Evolutionary conservation across 2,113 vertebrate species (phyloP), one percentile per base, ranked within the genome.

Genomic region (Anas platyrhynchos): DNA sequence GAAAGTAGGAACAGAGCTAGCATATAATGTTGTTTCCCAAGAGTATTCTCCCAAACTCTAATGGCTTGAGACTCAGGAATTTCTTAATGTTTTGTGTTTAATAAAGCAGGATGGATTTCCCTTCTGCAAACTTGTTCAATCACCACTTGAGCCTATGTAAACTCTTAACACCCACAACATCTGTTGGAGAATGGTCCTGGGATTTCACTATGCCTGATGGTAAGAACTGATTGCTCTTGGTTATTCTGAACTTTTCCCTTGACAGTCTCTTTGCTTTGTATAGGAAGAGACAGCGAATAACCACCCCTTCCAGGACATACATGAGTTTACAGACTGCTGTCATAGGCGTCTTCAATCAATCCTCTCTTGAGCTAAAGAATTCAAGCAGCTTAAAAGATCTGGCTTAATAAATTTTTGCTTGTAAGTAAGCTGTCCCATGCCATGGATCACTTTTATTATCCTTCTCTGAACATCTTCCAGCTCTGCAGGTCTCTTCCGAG

Each of bases 51-150:
- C 48, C 26, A 63, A 29, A 68, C 11, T 62, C 68, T 73, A 91
- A 81, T 22, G 13, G 71, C 58, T 73, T 44, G 22, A 63, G 50
- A 85, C n/a, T 73, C 48, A 48, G 48, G 21, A 85, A 88, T 78
- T 88, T 91, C 71, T 48, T 65, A 32, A 34, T 59, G 44, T 2
- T 69, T 86, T 86, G 12, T 65, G 27, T 89, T 88, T 83, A 89
- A 89, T 89, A 78, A 73, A 52, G 36, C 50, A 74, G 44, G 44
- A 83, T 62, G 77, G 62, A 75, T 89, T 89, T 91, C 72, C 50
- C 44, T 91, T 89, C 81, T 85, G 71, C 84, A 85, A 82, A 82
- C 59, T 79, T 93, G 61, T 82, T 88, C 66, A 91, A 15, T 91
- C 61, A 59, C 81, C 66, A 59, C 76, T 86, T 78, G 50, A 86